Conservation (phyloP, 2,888 invertebrate genomes). For the Diachrysia chrysitis region DNA sequence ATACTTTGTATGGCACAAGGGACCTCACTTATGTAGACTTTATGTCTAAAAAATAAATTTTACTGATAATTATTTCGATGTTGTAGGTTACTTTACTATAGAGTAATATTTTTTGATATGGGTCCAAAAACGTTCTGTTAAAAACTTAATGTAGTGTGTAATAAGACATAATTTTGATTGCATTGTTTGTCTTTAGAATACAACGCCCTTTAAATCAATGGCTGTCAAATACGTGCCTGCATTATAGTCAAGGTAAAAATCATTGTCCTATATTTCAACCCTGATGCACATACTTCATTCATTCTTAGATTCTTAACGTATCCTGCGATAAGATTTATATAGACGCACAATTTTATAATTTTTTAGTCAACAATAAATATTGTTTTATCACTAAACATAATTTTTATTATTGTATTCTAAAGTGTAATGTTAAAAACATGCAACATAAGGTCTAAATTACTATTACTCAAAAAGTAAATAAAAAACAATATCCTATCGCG, state of each 20-base stretch:
- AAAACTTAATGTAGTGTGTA: not conserved
- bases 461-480: not conserved
- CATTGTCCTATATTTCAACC: not conserved
- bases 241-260: not conserved
- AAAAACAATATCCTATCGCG: too few species aligned
- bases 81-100: not conserved
- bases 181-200: not conserved
- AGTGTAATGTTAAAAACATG: too few species aligned
- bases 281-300: not conserved
- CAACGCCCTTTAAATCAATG: not conserved
- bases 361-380: too few species aligned
- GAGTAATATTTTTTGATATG: too few species aligned
- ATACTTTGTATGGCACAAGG: constrained; percentile 46
- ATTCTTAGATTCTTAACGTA: too few species aligned
- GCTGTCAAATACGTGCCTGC: not conserved
- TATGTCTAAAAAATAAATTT: constrained; percentile 51
- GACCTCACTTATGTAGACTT: constrained; percentile 57
- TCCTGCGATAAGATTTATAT: too few species aligned
- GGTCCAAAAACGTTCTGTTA: not conserved
- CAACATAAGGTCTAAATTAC: not conserved
- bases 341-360: too few species aligned
- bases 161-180: constrained; percentile 1
- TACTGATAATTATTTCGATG: constrained; percentile 20
- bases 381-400: too few species aligned
- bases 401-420: too few species aligned